Evolutionary conservation across 30 jellyfish, hydroid and myxozoan genomes (phyloP), one percentile per base, ranked within the genome.

Genomic region (Hydractinia symbiolongicarpus): DNA sequence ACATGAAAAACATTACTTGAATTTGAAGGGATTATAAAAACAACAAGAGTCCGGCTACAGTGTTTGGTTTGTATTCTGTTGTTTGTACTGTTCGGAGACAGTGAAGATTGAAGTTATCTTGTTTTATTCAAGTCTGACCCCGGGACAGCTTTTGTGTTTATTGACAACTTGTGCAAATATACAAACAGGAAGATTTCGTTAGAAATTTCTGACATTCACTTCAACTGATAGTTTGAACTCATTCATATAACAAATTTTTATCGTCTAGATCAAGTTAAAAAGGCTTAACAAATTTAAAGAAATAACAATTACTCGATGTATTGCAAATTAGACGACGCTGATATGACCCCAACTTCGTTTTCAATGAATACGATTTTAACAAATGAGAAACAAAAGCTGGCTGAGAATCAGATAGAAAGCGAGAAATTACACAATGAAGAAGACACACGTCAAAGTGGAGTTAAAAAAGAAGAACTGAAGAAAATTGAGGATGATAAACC

Each of bases 291-390:
- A 71, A 19, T 71, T 19, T 4, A 71, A 71, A 19, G 17, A 71
- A 14, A 71, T 71, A 67, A 13, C 11, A 15, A 1, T 15, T 4
- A 71, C 21, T 79, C 55, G 54, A 77, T 77, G 85, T 77, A 55
- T 61, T 77, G 71, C 76, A 64, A 79, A 67, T 67, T 44, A 68
- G 83, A 79, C 40, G 87, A 79, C 66, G 50, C 62, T 54, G 95
- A 61, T 71, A 90, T 90, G 97, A 90, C 95, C 44, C 96, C 92
- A 56, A 86, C 81, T 76, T 44, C 94, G 7, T 90, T 90, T 80
- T 85, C 95, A 57, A 90, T 90, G 97, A 85, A 86, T 86, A 85
- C 92, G 66, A 78, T 90, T 30, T 67, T 90, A 54, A 73, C 97
- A 13, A 84, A 84, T 50, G 88, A 86, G 56, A 77, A 79, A 77